phyloP scores from a whole-genome alignment of 1,140 invertebrate genomes.

The Macrotrachela quadricornifera region DNA sequence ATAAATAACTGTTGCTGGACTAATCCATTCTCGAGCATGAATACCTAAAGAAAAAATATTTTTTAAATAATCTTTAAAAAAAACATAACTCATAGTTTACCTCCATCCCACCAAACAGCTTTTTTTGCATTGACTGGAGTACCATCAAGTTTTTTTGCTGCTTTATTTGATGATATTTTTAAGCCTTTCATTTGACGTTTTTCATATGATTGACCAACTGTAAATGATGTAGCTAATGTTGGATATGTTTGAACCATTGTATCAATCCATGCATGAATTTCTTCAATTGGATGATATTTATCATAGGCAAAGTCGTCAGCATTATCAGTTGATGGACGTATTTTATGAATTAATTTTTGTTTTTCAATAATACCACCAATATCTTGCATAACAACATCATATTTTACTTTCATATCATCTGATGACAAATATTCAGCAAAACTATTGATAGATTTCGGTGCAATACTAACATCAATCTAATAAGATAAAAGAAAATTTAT shows the following conservation, averaged over 20 bases:
- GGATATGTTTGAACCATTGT: neutral
- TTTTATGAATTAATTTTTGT: neutral
- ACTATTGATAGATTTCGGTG: too few relatives aligned
- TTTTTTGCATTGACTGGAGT: too few relatives aligned
- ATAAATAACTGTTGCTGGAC: slow-evolving; percentile 5
- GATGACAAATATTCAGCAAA: too few relatives aligned
- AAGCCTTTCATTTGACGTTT: neutral
- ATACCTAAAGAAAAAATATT: too few relatives aligned
- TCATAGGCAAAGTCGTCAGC: slow-evolving; percentile 10
- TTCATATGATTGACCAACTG: neutral
- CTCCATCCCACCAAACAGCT: too few relatives aligned
- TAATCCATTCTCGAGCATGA: slow-evolving; percentile 7
- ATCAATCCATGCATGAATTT: slow-evolving; percentile 7
- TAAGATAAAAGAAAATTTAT: too few relatives aligned
- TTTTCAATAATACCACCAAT: neutral
- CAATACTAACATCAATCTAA: too few relatives aligned
- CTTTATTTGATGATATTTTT: too few relatives aligned
- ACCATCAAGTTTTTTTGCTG: too few relatives aligned
- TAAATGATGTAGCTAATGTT: neutral
- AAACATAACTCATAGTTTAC: slow-evolving; percentile 4
- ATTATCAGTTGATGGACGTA: neutral
- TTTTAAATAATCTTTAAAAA: too few relatives aligned
- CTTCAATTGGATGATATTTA: slow-evolving; percentile 11
- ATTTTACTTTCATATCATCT: neutral
- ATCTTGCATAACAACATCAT: neutral